Percentiles rank a stretch among this genome's conserved stretches.
phyloP scores from a whole-genome alignment of 1,140 invertebrate species.

The Rhynchophorus ferrugineus region DNA sequence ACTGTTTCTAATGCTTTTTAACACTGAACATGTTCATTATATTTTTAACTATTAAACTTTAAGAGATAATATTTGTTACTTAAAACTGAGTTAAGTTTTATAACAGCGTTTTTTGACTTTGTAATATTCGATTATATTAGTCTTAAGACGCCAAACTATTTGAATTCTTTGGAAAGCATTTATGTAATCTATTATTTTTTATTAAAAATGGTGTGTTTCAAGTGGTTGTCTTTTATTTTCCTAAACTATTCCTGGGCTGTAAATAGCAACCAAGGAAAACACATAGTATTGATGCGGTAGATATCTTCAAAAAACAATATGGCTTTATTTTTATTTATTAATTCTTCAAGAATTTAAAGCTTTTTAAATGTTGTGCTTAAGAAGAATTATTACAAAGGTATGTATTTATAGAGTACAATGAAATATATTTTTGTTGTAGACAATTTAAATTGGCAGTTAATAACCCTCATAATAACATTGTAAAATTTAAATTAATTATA shows the following conservation, averaged over 20 bases:
- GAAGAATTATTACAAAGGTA: no score
- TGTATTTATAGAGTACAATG: no score
- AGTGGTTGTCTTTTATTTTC: slow-evolving; percentile 1
- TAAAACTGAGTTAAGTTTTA: slow-evolving; percentile 25
- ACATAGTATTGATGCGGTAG: no score
- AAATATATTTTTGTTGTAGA: no score
- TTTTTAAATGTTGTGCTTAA: no score
- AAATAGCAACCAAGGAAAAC: no score
- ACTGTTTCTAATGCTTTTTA: background rate
- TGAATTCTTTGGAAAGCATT: slow-evolving; percentile 36
- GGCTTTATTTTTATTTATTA: slow-evolving; percentile 7
- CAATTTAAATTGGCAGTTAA: no score
- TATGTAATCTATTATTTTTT: slow-evolving; percentile 40
- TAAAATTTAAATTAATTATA: no score
- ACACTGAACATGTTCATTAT: background rate
- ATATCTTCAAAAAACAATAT: background rate
- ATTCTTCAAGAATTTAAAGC: no score
- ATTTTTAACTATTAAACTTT: slow-evolving; percentile 4
- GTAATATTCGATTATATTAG: slow-evolving; percentile 24
- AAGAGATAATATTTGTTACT: slow-evolving; percentile 26
- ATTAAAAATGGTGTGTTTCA: slow-evolving; percentile 41
- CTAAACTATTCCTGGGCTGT: no score
- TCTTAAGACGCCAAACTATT: slow-evolving; percentile 21
- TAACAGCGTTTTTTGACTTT: slow-evolving; percentile 23
- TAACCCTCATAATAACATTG: no score